Evolutionary conservation across 2,113 vertebrate genomes (phyloP), one percentile per base, ranked within the genome.

Genomic region (Alosa alosa): DNA sequence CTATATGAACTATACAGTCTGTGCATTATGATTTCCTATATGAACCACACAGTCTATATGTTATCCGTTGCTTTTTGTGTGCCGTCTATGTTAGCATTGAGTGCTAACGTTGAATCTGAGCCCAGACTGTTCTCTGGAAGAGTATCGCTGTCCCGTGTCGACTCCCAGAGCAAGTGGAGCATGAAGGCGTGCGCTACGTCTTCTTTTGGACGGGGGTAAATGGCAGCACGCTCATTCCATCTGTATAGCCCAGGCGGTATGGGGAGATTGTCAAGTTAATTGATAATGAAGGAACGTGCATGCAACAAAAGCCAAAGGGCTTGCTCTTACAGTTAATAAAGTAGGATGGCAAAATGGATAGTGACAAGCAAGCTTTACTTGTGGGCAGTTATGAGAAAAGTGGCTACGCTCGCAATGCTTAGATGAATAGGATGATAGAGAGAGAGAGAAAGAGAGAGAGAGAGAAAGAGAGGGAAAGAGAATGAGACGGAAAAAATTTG

Each of bases 331-430:
- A 25, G 64, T 72, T 72, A 72, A 72, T 72, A 72, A 72, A 31
- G 64, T 25, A 68, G 64, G n/a, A 8, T 2, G 9, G 25, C n/a
- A 0, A 72, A 72, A 72, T 72, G 8, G 64, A 72, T 36, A 31
- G 64, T 72, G 64, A 72, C 64, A 72, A 72, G 64, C 64, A 11
- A 72, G 64, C 64, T 72, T 72, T 72, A 72, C 25, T 72, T 72
- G 64, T 72, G 64, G 64, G 8, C 64, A 72, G n/a, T 11, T 25
- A 72, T 10, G 25, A 31, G 64, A 72, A 6, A 31, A 10, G 64
- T 10, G 64, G n/a, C 64, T 31, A 15, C 2, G 64, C n/a, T 68
- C 9, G 60, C n/a, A 64, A 52, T 0, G 52, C 13, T 55, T 55
- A 55, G 64, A 72, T 72, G 64, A 72, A 72, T 10, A 25, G 11